Conservation (phyloP, 2,888 invertebrate genomes). For the Parascotia fuliginaria region DNA sequence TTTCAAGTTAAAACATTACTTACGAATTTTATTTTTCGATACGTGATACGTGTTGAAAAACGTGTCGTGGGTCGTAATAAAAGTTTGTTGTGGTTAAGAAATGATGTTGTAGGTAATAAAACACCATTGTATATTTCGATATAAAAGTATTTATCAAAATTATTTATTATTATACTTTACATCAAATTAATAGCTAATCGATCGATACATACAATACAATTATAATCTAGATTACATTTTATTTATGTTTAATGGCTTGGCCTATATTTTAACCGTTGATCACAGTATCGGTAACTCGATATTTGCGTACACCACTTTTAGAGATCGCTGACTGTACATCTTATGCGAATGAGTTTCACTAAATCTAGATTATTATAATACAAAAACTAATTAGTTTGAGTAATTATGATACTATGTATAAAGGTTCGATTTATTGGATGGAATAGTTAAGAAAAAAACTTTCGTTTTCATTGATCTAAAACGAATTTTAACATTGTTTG, state of each 20-base stretch:
- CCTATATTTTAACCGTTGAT: conserved; percentile 58
- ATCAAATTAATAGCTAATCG: conserved; percentile 29
- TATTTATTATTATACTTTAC: conserved; percentile 36
- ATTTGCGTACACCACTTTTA: conserved; percentile 35
- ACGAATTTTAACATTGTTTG: no score
- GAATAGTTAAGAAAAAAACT: neutral
- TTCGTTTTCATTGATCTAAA: conserved; percentile 3
- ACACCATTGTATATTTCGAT: conserved; percentile 38
- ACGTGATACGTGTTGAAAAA: no score
- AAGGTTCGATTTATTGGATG: neutral
- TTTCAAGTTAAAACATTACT: no score
- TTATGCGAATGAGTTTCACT: conserved; percentile 44
- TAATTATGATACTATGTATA: conserved; percentile 6
- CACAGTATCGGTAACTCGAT: conserved; percentile 71
- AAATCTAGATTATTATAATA: conserved; percentile 32
- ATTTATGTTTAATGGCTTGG: conserved; percentile 43
- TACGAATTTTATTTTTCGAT: no score
- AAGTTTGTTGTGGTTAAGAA: no score
- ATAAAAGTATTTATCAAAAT: conserved; percentile 46
- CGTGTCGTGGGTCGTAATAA: no score
- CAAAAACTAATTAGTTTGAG: conserved; percentile 3
- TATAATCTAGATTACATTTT: conserved; percentile 35
- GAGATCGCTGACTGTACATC: conserved; percentile 44
- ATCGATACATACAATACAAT: conserved; percentile 36
- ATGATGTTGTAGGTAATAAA: no score